Base-by-base conservation (phyloP, 2,888 invertebrate species). In the Andrena marginata region DNA sequence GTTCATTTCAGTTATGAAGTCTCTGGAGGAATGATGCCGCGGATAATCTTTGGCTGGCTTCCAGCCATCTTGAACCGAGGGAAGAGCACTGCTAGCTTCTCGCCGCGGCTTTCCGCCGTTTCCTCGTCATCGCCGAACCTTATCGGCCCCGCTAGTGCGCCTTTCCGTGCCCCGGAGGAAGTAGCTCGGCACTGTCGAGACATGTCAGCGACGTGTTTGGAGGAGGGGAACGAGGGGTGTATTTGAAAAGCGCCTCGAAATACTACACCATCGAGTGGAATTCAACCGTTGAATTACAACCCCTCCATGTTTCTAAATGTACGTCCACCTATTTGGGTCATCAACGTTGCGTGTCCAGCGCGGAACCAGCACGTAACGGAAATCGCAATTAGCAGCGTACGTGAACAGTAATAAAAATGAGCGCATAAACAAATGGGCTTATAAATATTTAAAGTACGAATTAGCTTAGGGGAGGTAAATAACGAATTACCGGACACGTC, bases 1-100 rank as follows among this genome's bases (percentile, higher is more conserved):
- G 64, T 60, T 67, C 59, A 65, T 80, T 78, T 73, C 72, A 74
- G 70, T 79, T 82, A 82, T 82, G 85, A 85, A 79, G 72, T 84
- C 72, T 59, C 74, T 26, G 64, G 65, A 75, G 42, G 65, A 62
- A 63, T 75, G 77, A 73, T 71, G 81, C 69, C 49, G 6, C 56
- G 74, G 77, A 83, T 84, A 82, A 85, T 85, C 85, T 85, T 84
- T 82, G 86, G 82, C 80, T 31, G 23, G 49, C 2, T 60, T 68
- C 84, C 84, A 75, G 60, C 31, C 77, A 49, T 70, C 83, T 81
- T 65, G 35, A 73, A 31, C 48, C 67, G 51, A 59, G 51, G 54
- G 70, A 77, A 72, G 42, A 42, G 35, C 72, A 5, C 68, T 56
- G 77, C 67, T 56, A 68, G 70, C 54, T 68, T 48, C 64, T 56